Evolutionary conservation across 2,113 vertebrate genomes (phyloP).

Genomic region (Lamprotornis superbus): DNA sequence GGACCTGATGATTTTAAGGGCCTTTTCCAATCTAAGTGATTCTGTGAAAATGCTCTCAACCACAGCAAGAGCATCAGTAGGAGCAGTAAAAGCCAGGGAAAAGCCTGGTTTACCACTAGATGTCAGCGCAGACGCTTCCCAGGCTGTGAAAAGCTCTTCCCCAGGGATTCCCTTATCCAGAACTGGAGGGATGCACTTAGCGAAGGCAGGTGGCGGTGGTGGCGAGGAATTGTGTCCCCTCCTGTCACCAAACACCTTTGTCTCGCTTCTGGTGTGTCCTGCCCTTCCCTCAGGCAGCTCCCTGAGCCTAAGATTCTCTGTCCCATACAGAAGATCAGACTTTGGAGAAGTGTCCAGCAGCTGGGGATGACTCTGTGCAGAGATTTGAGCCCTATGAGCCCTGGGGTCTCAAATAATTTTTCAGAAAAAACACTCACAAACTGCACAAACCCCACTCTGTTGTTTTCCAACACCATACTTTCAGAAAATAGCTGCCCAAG

Average conservation of each 20-base stretch:
- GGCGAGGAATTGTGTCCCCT: not conserved
- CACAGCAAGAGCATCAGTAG: not conserved
- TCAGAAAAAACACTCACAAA: not conserved
- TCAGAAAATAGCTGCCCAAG: not conserved
- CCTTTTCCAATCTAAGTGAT: not conserved
- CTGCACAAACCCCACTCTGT: not conserved
- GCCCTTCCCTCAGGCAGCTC: not conserved
- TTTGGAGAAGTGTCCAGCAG: not conserved
- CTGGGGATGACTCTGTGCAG: not conserved
- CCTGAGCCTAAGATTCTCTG: not conserved
- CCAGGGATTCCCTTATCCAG: not conserved
- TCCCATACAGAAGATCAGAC: not conserved
- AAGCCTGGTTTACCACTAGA: not conserved
- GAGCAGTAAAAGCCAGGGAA: not conserved
- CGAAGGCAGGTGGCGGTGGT: not conserved
- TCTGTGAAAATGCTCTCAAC: fast-evolving
- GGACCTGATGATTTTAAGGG: not conserved
- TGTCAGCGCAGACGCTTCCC: constrained; percentile 22
- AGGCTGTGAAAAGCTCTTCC: not conserved
- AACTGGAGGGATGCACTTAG: not conserved
- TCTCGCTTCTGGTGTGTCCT: fast-evolving
- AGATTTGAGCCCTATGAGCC: not conserved
- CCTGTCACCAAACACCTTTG: not conserved
- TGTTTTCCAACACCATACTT: not conserved
- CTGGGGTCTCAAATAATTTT: not conserved